Base-by-base conservation (phyloP, 1,140 invertebrate genomes). In the Bombus turneri region DNA sequence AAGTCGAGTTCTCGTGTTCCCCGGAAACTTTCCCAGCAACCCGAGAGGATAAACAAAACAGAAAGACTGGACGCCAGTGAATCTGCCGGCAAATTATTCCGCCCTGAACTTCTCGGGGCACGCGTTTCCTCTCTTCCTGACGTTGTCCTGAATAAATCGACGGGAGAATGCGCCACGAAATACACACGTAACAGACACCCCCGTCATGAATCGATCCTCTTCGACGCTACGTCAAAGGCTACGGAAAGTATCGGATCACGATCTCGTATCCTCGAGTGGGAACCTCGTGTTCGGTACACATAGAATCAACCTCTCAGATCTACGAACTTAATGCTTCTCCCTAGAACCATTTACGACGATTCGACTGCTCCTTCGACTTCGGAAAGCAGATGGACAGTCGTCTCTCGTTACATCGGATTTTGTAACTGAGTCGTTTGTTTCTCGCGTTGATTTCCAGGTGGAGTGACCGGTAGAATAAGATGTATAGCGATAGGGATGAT, bases 21-120 rank as follows among this genome's bases (percentile, higher is more conserved):
- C 5, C 18, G 39, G 47, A 69, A 83, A 83, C 41, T 83, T 83
- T 83, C 74, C 2, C 15, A 13, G 15, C 43, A 39, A 47, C 25
- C 62, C 4, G 31, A n/a, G n/a, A 18, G 18, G 66, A n/a, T 77
- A 83, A 83, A 83, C 81, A 83, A 83, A 83, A 83, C 74, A 69
- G 81, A 78, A 69, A 83, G 62, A 43, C 43, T 53, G 73, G 62
- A 69, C 41, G 31, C 62, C 41, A 37, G 10, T 69, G 37, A n/a
- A 78, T 83, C 62, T n/a, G 34, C 25, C 34, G 37, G 18, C 43
- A 83, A 68, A 83, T 83, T 83, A 83, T 83, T 83, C 74, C 81
- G 22, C 74, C 81, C 64, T 39, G 41, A 43, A 43, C 31, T 75
- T 73, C 37, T 28, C 41, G 43, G 8, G n/a, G 43, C 74, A 77